Percentiles rank a stretch among this genome's conserved stretches.
These are phyloP conservation scores for Apus apus DNA, from an alignment of 2,113 vertebrate genomes.

Conservation along the genomic window DNA sequence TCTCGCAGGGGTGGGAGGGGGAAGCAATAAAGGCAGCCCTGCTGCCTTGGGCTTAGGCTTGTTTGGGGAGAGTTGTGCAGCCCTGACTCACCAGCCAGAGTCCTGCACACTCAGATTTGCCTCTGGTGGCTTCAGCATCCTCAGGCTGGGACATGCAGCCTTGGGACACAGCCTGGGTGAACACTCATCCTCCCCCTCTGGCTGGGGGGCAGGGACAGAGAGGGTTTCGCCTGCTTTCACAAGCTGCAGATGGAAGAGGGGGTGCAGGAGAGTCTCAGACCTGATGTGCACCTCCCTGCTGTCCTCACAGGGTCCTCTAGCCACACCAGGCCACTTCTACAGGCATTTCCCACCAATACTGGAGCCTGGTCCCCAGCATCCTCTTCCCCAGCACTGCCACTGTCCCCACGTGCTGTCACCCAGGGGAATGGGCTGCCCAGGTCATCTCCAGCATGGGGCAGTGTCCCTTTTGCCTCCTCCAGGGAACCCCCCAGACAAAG, in stretches of 20 bases:
- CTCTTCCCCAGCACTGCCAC: neutral
- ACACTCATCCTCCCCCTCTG: neutral
- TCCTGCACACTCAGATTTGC: neutral
- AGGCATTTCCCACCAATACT: neutral
- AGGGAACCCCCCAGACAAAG: neutral
- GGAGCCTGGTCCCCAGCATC: neutral
- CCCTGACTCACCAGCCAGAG: neutral
- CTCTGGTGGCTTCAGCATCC: neutral
- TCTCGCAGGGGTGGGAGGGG: neutral
- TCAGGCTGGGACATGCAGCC: neutral
- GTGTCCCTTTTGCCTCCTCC: neutral
- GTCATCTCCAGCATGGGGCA: rapidly evolving
- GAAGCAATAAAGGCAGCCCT: neutral
- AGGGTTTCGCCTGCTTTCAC: neutral
- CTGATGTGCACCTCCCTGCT: neutral
- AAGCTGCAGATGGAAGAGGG: neutral
- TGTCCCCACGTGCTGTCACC: neutral
- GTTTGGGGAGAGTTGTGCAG: neutral
- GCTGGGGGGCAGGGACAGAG: neutral
- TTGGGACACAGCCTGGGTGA: too few species aligned
- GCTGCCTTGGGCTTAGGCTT: neutral
- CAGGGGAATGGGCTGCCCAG: neutral
- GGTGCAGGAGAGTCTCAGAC: neutral
- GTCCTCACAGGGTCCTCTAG: neutral
- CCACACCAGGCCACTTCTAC: neutral